Base-by-base conservation (phyloP, 2,888 invertebrate species). In the Cosmia pyralina region DNA sequence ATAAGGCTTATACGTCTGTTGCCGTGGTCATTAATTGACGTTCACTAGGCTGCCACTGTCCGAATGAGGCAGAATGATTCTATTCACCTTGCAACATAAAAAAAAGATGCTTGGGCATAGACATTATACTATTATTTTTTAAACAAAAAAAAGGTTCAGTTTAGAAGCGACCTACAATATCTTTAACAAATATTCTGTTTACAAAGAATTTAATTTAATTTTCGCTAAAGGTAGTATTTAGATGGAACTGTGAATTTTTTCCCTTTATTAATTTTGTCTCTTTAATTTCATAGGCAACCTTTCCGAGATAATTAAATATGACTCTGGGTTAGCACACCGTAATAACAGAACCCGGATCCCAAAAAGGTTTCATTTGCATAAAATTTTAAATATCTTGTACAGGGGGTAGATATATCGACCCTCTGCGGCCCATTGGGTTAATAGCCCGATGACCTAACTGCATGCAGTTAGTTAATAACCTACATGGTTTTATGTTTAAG, bases 321-420 rank as follows among this genome's bases (percentile, higher is more conserved):
- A 71, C 67, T 76, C 52, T 65, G 62, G 70, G 79, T 59, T 80
- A 72, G 74, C 72, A 66, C 63, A 63, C 50, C 53, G 65, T 66
- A 50, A 67, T 69, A 64, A 72, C n/a, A 57, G 28, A 59, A 63
- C 53, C 62, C 38, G 46, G 50, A 44, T 34, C 62, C 60, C 46
- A 58, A 64, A 81, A 83, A 81, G 84, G 84, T 72, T 83, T 66
- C 10, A 75, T 85, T 85, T 85, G 81, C 85, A 83, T 84, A 83
- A 53, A 58, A 67, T 69, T 67, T 41, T 59, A 38, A 57, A 78
- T 82, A 55, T 58, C 15, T 62, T 65, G 53, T 52, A 22, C 46
- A 44, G 19, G 76, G 60, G 57, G 41, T n/a, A 17, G 28, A 17
- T n/a, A 5, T 85, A 83, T 81, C 70, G 79, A 84, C 78, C 75